A percentile compares a stretch with the other conserved stretches of the same genome.
Evolutionary conservation across 2,888 invertebrate species (phyloP).

Genomic region (Drosophila pseudotakahashii): DNA sequence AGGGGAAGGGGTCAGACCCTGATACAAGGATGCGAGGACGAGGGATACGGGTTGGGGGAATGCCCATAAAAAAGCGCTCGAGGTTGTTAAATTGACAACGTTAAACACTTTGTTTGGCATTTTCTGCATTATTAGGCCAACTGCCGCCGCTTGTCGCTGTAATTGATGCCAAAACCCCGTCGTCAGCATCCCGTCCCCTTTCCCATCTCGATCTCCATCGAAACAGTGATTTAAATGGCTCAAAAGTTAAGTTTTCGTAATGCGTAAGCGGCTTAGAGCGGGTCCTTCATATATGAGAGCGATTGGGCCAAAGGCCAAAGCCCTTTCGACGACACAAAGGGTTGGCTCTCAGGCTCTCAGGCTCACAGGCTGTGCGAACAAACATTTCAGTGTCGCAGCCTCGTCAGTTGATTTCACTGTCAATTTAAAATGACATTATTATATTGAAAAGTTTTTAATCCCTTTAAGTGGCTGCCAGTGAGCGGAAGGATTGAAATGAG

Average conservation of each 20-base stretch:
- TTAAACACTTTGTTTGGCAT: conserved; percentile 81
- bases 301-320: conserved; percentile 46
- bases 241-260: conserved; percentile 79
- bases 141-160: conserved; percentile 66
- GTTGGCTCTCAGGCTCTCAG: too few species aligned
- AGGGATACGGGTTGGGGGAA: conserved; percentile 7
- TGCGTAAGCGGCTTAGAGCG: conserved; percentile 71
- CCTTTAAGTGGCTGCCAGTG: conserved; percentile 73
- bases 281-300: conserved; percentile 46
- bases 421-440: conserved; percentile 75
- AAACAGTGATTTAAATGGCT: conserved; percentile 78
- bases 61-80: conserved; percentile 76
- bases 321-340: conserved; percentile 33
- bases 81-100: conserved; percentile 80
- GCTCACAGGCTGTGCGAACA: conserved; percentile 35
- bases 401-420: conserved; percentile 73
- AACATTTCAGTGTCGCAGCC: conserved; percentile 49
- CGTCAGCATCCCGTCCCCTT: neutral
- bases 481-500: conserved; percentile 43
- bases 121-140: conserved; percentile 80
- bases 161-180: conserved; percentile 69
- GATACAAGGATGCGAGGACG: conserved; percentile 1
- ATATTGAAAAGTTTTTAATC: conserved; percentile 75
- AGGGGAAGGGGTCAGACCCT: conserved; percentile 1
- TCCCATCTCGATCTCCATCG: conserved; percentile 10